Evolutionary conservation across 2,113 vertebrate genomes (phyloP).

Genomic region (Bufo gargarizans): DNA sequence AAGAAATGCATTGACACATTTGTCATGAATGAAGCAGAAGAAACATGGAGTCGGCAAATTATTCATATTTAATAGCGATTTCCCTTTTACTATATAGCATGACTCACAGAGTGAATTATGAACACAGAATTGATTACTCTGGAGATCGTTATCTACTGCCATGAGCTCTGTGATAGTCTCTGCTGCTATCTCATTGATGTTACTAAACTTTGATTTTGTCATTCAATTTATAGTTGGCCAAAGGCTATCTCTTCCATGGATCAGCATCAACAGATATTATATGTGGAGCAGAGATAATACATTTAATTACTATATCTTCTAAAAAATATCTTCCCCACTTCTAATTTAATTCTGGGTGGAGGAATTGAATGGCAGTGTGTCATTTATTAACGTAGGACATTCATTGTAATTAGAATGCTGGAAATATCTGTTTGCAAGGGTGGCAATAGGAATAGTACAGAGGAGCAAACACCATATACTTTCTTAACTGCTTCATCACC

Average conservation of each 20-base stretch:
- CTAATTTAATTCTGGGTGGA: background rate
- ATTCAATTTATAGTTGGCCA: constrained; percentile 34
- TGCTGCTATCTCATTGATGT: constrained; percentile 40
- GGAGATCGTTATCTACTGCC: constrained; percentile 30
- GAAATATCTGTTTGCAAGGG: background rate
- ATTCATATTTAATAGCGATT: background rate
- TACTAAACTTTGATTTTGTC: constrained; percentile 48
- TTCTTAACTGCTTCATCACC: background rate
- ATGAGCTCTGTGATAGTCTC: constrained; percentile 22
- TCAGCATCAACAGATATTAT: constrained; percentile 21
- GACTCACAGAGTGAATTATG: background rate
- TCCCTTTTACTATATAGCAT: background rate
- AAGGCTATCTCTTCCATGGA: constrained; percentile 37
- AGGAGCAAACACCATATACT: background rate
- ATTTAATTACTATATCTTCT: constrained; percentile 26
- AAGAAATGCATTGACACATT: background rate
- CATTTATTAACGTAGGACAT: background rate
- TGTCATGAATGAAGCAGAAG: background rate
- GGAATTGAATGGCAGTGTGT: background rate
- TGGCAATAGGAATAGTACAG: background rate
- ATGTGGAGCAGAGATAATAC: constrained; percentile 15
- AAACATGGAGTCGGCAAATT: background rate
- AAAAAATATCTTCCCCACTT: background rate
- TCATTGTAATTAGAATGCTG: background rate
- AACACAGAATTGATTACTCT: constrained; percentile 26